Conservation (phyloP, 1,140 invertebrate genomes). For the Acromyrmex echinatior region DNA sequence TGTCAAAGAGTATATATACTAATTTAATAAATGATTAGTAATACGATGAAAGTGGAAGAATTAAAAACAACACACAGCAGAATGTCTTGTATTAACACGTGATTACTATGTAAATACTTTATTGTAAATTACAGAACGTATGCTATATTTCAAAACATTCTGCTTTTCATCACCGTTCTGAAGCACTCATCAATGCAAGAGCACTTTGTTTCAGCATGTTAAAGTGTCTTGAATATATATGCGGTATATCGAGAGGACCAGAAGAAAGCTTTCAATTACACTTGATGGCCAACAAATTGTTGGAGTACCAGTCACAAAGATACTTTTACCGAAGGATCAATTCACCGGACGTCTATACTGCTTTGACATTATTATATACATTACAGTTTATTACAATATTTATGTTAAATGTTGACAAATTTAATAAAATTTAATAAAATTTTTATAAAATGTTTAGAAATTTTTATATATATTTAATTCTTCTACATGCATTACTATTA, state of each 20-base stretch:
- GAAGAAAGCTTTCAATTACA: slow-evolving; percentile 51
- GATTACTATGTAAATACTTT: background rate
- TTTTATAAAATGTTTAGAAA: background rate
- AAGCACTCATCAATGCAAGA: slow-evolving; percentile 45
- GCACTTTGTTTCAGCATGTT: slow-evolving; percentile 41
- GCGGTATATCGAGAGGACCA: slow-evolving; percentile 20
- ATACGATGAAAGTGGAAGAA: background rate
- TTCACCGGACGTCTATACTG: background rate
- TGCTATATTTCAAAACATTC: background rate
- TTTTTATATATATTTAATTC: too few species aligned
- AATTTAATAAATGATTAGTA: background rate
- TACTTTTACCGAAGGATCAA: slow-evolving; percentile 23
- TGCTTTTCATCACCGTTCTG: slow-evolving; percentile 19
- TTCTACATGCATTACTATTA: background rate
- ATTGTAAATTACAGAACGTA: background rate
- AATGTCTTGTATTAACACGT: slow-evolving; percentile 10
- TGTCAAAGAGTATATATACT: too few species aligned
- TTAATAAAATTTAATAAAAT: slow-evolving; percentile 2
- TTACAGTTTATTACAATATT: background rate
- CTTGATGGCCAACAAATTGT: slow-evolving; percentile 38
- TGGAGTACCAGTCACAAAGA: slow-evolving; percentile 45
- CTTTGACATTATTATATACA: background rate
- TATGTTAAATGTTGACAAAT: background rate
- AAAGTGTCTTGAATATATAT: slow-evolving; percentile 47
- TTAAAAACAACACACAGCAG: background rate